Evolutionary conservation across 1,140 invertebrate genomes (phyloP), one percentile per base, ranked within the genome.

Genomic region (Euura saliciscinereae): DNA sequence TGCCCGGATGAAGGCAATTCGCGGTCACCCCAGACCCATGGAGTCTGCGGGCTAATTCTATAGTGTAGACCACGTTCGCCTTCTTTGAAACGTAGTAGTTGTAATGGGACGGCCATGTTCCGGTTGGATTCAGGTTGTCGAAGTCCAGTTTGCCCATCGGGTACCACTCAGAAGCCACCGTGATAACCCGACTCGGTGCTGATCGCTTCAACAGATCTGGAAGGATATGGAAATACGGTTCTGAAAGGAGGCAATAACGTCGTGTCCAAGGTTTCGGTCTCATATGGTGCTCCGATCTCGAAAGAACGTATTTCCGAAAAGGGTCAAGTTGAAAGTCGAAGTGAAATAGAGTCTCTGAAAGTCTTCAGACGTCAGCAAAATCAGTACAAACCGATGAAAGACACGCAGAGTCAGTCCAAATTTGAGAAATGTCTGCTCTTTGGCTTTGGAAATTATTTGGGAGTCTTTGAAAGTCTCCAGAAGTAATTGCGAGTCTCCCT

Each of bases 1-100:
- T 89, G 2, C 96, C 96, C 3, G 96, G 96, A 87, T 97, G 95
- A 8, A 97, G 84, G 79, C 93, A 95, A 85, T 97, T 97, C 0
- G 91, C 94, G 0, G 93, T 95, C 0, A 98, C 92, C 8, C 92
- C 93, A 13, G 92, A 91, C 43, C 92, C 94, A 85, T 96, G 90
- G 11, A 97, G 84, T 73, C 93, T 89, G 75, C 92, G 90, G 0
- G 95, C 93, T 71, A 98, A 82, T 85, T 98, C 96, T 66, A 91
- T 88, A 0, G 94, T 93, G 82, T 97, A 97, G n/a, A 94, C 91
- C 72, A 98, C 94, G 78, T 97, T 96, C 2, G 94, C 95, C 78
- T 96, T 93, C 84, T 98, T 98, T 0, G 95, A 96, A 2, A 92
- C 92, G 76, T 95, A 95, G 77, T 96, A 96, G 4, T 94, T 80